Evolutionary conservation across 1,140 invertebrate genomes (phyloP).

Genomic region (Apolygus lucorum): DNA sequence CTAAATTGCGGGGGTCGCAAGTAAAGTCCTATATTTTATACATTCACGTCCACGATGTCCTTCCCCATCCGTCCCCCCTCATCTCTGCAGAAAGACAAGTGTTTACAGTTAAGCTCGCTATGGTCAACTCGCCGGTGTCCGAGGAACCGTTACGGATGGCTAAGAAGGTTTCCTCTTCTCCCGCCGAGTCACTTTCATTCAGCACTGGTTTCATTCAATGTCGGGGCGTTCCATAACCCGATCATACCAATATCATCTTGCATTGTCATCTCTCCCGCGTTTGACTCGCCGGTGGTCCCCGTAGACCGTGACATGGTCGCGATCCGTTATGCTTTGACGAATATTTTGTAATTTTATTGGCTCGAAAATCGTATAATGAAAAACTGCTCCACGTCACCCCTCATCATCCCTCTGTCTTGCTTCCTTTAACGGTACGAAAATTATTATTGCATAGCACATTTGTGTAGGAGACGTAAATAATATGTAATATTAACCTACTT

Average conservation of each 20-base stretch:
- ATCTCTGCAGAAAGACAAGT: background rate
- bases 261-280: background rate
- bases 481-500: too few relatives aligned
- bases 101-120: conserved; percentile 10
- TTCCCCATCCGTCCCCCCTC: background rate
- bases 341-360: too few relatives aligned
- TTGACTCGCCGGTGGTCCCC: background rate
- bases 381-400: too few relatives aligned
- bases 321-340: background rate
- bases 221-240: background rate
- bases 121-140: background rate
- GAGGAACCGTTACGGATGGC: background rate
- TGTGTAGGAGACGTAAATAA: too few relatives aligned
- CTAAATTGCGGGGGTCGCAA: background rate
- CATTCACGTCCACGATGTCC: background rate
- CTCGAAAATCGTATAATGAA: too few relatives aligned
- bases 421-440: too few relatives aligned
- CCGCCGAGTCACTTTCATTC: background rate
- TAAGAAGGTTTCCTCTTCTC: background rate
- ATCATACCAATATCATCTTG: background rate
- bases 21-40: conserved; percentile 8
- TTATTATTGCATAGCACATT: too few relatives aligned
- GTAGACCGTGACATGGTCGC: background rate
- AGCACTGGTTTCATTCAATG: background rate
- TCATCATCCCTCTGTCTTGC: too few relatives aligned